phyloP scores from a whole-genome alignment of 1,140 invertebrate genomes.

The Ips nitidus region DNA sequence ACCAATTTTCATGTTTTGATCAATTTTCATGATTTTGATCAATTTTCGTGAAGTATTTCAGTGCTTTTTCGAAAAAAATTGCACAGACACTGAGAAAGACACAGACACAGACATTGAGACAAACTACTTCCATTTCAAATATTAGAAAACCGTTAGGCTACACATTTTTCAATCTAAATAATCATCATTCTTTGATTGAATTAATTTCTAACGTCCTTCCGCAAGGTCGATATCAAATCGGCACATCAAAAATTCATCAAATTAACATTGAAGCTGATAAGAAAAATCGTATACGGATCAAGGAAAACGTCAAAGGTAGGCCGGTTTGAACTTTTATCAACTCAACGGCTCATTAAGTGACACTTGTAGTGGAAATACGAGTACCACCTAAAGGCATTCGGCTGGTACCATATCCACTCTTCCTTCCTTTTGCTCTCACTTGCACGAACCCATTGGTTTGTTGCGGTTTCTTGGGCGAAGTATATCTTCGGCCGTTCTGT shows the following conservation, averaged over 20 bases:
- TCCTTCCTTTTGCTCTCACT: conserved; percentile 27
- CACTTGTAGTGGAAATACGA: conserved; percentile 14
- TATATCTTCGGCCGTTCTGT: background rate
- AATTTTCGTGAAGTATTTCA: too few species aligned
- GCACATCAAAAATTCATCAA: background rate
- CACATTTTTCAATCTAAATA: background rate
- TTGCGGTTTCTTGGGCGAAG: conserved; percentile 18
- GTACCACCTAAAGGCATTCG: background rate
- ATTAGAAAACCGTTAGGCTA: background rate
- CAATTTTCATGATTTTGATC: too few species aligned
- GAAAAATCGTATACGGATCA: background rate
- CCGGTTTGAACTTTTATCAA: conserved; percentile 8
- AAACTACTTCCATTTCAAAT: too few species aligned
- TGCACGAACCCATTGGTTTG: conserved; percentile 4
- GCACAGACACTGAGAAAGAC: too few species aligned
- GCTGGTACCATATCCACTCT: conserved; percentile 19
- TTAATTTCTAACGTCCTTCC: background rate
- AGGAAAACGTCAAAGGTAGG: background rate
- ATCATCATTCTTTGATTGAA: background rate
- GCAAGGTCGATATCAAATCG: background rate
- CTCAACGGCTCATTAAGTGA: conserved; percentile 23
- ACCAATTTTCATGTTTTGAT: too few species aligned
- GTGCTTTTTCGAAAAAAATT: too few species aligned
- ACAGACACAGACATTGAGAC: too few species aligned
- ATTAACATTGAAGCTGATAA: background rate